phyloP scores from a whole-genome alignment of 1,140 invertebrate genomes.

The Doryteuthis pealeii region DNA sequence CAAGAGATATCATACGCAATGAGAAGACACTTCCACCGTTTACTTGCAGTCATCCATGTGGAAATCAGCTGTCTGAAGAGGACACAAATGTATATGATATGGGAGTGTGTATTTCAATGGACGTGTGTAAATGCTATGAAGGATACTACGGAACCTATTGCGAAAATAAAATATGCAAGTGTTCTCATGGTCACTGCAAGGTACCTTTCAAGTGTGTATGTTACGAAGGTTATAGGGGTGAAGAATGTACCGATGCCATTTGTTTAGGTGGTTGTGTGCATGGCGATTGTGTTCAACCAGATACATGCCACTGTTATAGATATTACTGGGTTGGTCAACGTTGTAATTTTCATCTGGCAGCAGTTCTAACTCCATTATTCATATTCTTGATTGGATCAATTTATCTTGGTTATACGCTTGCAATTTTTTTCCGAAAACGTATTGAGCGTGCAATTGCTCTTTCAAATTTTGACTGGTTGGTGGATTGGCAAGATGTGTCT shows the following conservation, averaged over 20 bases:
- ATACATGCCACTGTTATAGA: neutral
- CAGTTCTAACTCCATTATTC: neutral
- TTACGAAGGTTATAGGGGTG: conserved; percentile 21
- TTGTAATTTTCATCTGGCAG: neutral
- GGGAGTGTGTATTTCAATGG: conserved; percentile 24
- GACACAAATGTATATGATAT: conserved; percentile 27
- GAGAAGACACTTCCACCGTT: conserved; percentile 28
- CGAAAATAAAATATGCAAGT: conserved; percentile 28
- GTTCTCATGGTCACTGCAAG: conserved; percentile 26
- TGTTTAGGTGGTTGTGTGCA: neutral
- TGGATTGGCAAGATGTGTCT: neutral
- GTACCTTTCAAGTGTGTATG: conserved; percentile 28
- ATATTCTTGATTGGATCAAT: neutral
- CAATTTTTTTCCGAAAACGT: neutral
- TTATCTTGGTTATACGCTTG: neutral
- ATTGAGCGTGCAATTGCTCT: neutral
- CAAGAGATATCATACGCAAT: neutral
- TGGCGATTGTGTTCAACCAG: neutral
- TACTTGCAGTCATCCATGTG: conserved; percentile 29
- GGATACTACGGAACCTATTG: conserved; percentile 28
- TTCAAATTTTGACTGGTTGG: neutral
- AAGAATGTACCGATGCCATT: neutral
- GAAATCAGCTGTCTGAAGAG: conserved; percentile 17
- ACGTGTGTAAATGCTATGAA: conserved; percentile 24
- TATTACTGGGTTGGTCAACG: neutral